These are phyloP conservation scores for Pachypanchax playfairii DNA, from an alignment of 2,113 vertebrate genomes.

Conservation along the genomic window DNA sequence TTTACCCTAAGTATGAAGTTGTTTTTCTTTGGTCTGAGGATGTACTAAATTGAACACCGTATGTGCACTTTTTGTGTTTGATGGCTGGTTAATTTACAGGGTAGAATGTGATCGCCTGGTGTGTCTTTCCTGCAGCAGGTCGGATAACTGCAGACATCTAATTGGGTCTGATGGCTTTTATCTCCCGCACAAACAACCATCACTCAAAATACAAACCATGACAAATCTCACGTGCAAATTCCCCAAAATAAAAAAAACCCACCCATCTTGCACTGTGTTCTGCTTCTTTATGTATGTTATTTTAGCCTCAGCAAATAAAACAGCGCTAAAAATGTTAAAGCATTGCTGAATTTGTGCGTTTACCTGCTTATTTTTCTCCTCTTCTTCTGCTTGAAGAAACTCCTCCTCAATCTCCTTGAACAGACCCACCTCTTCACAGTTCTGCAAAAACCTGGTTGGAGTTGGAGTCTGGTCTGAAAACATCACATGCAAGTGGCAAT, in stretches of 20 bases:
- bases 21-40: too few relatives aligned
- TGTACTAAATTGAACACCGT: too few relatives aligned
- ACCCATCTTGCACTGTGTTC: not conserved
- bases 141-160: slow-evolving; percentile 73
- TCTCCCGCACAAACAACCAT: slow-evolving; percentile 75
- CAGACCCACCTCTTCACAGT: slow-evolving; percentile 97
- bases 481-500: slow-evolving; percentile 23
- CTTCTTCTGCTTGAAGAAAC: slow-evolving; percentile 92
- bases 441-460: slow-evolving; percentile 95
- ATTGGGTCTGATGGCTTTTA: slow-evolving; percentile 85
- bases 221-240: slow-evolving; percentile 20
- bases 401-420: slow-evolving; percentile 97
- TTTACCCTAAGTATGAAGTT: too few relatives aligned
- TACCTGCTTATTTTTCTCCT: slow-evolving; percentile 93
- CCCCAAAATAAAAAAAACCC: not conserved
- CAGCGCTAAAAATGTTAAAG: not conserved
- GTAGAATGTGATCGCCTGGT: slow-evolving; percentile 72
- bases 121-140: slow-evolving; percentile 64
- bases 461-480: slow-evolving; percentile 95
- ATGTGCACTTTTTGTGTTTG: slow-evolving; percentile 24
- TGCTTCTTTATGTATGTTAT: not conserved
- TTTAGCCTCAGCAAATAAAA: not conserved
- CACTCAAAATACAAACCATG: slow-evolving; percentile 36
- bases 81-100: slow-evolving; percentile 80
- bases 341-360: not conserved